A percentile compares a stretch with the other conserved stretches of the same genome.
Conservation (phyloP, 1,140 invertebrate genomes). For the Zaprionus gabonicus region DNA sequence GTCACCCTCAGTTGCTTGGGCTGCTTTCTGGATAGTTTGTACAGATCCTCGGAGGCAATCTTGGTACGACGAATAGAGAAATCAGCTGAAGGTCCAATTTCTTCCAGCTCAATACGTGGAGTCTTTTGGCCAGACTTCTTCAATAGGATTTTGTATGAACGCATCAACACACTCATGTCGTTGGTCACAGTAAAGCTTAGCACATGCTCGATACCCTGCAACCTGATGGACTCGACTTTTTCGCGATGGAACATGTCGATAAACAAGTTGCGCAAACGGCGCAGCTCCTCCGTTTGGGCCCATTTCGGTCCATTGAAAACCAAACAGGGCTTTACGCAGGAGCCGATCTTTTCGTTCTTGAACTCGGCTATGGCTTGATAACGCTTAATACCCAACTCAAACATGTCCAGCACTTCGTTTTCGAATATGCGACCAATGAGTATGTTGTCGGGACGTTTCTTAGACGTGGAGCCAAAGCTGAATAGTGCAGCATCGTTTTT, state of each 20-base stretch:
- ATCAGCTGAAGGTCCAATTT: slow-evolving; percentile 93
- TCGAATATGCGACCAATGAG: slow-evolving; percentile 96
- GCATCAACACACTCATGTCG: slow-evolving; percentile 91
- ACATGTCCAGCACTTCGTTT: slow-evolving; percentile 96
- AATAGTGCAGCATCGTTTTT: slow-evolving; percentile 96
- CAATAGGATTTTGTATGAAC: slow-evolving; percentile 95
- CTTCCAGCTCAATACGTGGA: slow-evolving; percentile 95
- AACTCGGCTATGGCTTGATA: slow-evolving; percentile 93
- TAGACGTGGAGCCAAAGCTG: slow-evolving; percentile 94
- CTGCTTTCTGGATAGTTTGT: slow-evolving; percentile 93
- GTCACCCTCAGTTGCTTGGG: slow-evolving; percentile 93
- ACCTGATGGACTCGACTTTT: slow-evolving; percentile 90
- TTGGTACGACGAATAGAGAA: slow-evolving; percentile 93
- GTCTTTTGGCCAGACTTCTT: slow-evolving; percentile 96
- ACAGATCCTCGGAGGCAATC: slow-evolving; percentile 95
- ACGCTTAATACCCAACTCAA: slow-evolving; percentile 96
- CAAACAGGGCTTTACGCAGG: slow-evolving; percentile 95
- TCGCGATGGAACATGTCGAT: slow-evolving; percentile 97
- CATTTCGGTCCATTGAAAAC: slow-evolving; percentile 97
- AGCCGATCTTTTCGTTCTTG: slow-evolving; percentile 90
- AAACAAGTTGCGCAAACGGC: slow-evolving; percentile 94
- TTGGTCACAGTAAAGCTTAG: slow-evolving; percentile 93
- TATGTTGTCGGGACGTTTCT: slow-evolving; percentile 97
- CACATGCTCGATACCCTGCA: slow-evolving; percentile 97
- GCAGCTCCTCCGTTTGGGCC: slow-evolving; percentile 92